Evolutionary conservation across 2,797 vertebrate genomes (phyloP), one percentile per base, ranked within the genome.

Genomic region (Hoplostethus mediterraneus): DNA sequence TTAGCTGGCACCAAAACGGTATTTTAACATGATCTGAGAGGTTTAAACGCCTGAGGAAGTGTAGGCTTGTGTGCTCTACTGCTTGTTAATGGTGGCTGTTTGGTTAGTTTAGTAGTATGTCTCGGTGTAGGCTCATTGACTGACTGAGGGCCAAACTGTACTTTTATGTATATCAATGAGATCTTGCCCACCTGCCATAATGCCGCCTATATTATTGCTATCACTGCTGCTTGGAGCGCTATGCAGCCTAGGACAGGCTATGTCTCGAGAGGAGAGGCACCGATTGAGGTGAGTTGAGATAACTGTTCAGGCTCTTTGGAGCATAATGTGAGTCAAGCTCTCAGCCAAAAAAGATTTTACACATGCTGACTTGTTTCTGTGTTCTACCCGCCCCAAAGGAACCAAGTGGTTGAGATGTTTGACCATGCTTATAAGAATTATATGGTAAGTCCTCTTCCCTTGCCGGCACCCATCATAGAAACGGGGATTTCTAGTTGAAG

Each of bases 371-470:
- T n/a, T 62, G 11, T 87, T 25, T 72, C 38, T 61, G 5, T 80
- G 17, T 31, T 77, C 30, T 54, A 30, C 28, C 28, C 47, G 52
- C 3, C 16, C 7, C 2, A 2, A 81, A 99, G 98, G 93, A 95
- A 95, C 94, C 97, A 99, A 95, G 98, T 99, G 82, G 91, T 99
- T 78, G 98, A 99, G 94, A 99, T 99, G 98, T 99, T 99, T 94
- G 97, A 99, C 93, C 98, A 99, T 82, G 98, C 98, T 30, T 99
- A 97, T 88, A 96, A 96, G 88, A 99, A 97, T 94, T 99, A 99
- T 72, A 99, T 99, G 98, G 98, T 99, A 93, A 95, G 96, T 93
- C 79, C 60, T 45, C 4, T 70, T 49, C 38, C 53, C 30, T 31
- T 17, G 21, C 17, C 14, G 7, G 55, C 17, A 25, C 49, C 13